Conservation (phyloP, 2,888 invertebrate genomes). For the Tortricodes alternella region DNA sequence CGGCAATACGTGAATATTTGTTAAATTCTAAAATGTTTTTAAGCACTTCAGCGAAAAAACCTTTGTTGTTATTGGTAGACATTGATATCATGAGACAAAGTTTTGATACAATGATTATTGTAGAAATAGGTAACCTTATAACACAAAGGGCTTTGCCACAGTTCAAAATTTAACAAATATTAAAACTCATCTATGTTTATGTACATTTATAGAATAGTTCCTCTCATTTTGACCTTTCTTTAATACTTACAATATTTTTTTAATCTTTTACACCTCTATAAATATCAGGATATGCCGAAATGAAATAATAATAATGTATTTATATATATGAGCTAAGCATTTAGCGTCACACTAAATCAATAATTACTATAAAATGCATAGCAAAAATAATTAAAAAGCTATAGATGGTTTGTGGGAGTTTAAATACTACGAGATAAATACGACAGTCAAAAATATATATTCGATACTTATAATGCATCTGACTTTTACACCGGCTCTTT, state of each 20-base stretch:
- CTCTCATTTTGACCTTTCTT: slow-evolving; percentile 81
- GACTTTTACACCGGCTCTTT: not conserved
- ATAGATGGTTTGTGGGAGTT: slow-evolving; percentile 33
- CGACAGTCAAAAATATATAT: slow-evolving; percentile 69
- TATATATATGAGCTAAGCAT: slow-evolving; percentile 41
- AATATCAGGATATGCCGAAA: slow-evolving; percentile 63
- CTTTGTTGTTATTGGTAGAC: not conserved
- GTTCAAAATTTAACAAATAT: slow-evolving; percentile 22
- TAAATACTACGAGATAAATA: slow-evolving; percentile 48
- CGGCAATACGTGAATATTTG: slow-evolving; percentile 45
- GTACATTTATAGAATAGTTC: slow-evolving; percentile 78
- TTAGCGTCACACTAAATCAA: slow-evolving; percentile 45
- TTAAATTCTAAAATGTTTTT: not conserved
- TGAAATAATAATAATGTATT: slow-evolving; percentile 33
- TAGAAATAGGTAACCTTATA: too few relatives aligned
- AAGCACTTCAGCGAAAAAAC: not conserved
- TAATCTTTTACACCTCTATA: slow-evolving; percentile 54
- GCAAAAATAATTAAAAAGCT: slow-evolving; percentile 68
- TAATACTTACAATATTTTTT: slow-evolving; percentile 67
- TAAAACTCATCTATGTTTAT: slow-evolving; percentile 63
- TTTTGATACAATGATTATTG: too few relatives aligned
- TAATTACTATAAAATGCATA: slow-evolving; percentile 53
- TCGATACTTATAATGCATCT: not conserved
- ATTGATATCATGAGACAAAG: too few relatives aligned
- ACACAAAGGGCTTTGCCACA: not conserved